Conservation (phyloP, 2,797 vertebrate genomes). For the Pelobates cultripes region DNA sequence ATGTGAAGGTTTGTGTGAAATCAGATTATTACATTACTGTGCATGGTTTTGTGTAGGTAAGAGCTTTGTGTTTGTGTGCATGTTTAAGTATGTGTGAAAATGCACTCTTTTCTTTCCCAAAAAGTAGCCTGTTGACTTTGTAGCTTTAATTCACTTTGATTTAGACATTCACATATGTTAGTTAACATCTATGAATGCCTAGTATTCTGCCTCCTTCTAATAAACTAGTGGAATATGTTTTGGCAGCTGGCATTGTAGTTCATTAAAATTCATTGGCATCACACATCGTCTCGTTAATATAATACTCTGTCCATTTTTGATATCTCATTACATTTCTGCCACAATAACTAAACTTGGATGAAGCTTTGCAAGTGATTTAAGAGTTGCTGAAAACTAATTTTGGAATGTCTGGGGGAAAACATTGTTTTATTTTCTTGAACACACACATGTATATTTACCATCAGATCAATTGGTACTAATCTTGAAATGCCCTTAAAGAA, state of each 20-base stretch:
- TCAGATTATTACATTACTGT: too few species aligned
- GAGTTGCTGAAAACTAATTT: conserved; percentile 23
- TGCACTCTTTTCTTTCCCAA: too few species aligned
- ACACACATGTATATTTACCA: background rate
- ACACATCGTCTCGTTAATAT: background rate
- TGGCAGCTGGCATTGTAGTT: conserved; percentile 5
- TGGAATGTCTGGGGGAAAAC: conserved; percentile 2
- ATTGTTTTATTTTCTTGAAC: background rate
- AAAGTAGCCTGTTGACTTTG: too few species aligned
- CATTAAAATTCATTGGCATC: conserved; percentile 12
- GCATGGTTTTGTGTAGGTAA: too few species aligned
- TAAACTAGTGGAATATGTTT: background rate
- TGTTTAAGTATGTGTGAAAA: too few species aligned
- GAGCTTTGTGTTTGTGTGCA: too few species aligned
- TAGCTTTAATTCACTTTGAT: too few species aligned
- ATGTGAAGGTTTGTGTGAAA: too few species aligned
- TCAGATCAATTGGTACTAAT: background rate
- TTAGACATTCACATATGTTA: too few species aligned
- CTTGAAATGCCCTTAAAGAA: conserved; percentile 19
- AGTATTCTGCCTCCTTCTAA: too few species aligned
- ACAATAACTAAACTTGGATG: background rate
- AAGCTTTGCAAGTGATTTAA: conserved; percentile 22
- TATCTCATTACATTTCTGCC: conserved; percentile 25
- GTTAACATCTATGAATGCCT: too few species aligned
- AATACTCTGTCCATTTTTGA: background rate